Evolutionary conservation across 2,113 vertebrate genomes (phyloP), one percentile per base, ranked within the genome.

Genomic region (Etheostoma spectabile): DNA sequence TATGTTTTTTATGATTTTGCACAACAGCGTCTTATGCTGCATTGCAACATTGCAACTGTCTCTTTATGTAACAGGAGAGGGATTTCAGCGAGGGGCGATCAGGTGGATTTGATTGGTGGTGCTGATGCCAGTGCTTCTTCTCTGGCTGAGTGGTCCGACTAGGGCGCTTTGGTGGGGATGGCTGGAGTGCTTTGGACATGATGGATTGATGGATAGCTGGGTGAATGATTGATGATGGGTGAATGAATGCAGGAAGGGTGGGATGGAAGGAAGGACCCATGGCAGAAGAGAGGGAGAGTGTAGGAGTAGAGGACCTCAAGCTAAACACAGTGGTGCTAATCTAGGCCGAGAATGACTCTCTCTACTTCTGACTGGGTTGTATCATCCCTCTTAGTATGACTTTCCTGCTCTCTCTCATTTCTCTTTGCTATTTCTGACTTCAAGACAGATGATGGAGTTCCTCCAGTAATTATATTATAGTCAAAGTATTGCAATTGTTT

Each of bases 1-100:
- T 92, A 90, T 93, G n/a, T 90, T 93, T 93, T 91, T 89, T 87
- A 85, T 86, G 82, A 76, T 84, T 89, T 93, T 93, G 92, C 93
- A 92, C 91, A 94, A 93, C 82, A 75, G 68, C 1, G 14, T 77
- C 79, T 78, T 84, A 91, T 80, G 80, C 91, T 89, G 86, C 88
- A 89, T 86, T 89, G 85, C 91, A 91, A 92, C 89, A 91, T 79
- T 83, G 81, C 48, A 61, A 88, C 77, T 82, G 82, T 87, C 51
- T 89, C 72, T 93, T 93, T 94, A 92, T 88, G 79, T 93, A 93
- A 93, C 88, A 82, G 78, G 49, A 84, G 82, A 88, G 71, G 52
- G 69, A 42, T 74, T 85, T 88, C 77, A 71, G 45, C 8, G 3
- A 67, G 62, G 64, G 84, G 85, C 59, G 72, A 71, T 80, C 80